Conservation (phyloP, 2,113 vertebrate genomes). For the Accipiter cooperii region DNA sequence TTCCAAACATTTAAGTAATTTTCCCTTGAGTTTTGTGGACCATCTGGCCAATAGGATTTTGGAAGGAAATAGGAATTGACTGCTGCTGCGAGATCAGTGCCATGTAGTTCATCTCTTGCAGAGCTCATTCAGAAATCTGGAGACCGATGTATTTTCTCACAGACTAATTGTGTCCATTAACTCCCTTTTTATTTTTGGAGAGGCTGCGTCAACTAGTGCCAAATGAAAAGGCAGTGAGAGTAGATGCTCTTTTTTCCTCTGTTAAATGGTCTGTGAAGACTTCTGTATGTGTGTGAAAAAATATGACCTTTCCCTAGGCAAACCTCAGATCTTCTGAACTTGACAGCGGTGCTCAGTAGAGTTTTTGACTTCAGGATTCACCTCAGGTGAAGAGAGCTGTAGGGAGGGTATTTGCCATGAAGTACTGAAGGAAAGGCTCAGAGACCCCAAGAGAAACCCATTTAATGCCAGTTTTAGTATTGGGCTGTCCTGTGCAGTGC, state of each 20-base stretch:
- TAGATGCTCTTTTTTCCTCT: neutral
- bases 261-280: neutral
- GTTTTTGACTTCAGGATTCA: neutral
- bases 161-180: neutral
- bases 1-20: conserved; percentile 6
- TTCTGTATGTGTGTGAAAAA: neutral
- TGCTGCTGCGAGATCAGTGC: conserved; percentile 14
- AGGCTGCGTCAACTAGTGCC: neutral
- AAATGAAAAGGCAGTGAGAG: neutral
- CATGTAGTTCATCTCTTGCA: conserved; percentile 3
- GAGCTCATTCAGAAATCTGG: conserved; percentile 25
- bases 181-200: conserved; percentile 14
- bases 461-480: neutral
- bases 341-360: rapidly evolving
- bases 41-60: conserved; percentile 49
- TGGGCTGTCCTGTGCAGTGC: neutral
- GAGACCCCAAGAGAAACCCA: neutral
- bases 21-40: conserved; percentile 12
- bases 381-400: neutral
- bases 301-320: neutral
- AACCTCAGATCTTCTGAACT: neutral
- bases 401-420: neutral
- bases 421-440: neutral
- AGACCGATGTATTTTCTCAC: neutral
- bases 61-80: neutral